Percentiles rank a stretch among this genome's conserved stretches.
Conservation (phyloP, 1,140 invertebrate species). For the Drosophila athabasca region DNA sequence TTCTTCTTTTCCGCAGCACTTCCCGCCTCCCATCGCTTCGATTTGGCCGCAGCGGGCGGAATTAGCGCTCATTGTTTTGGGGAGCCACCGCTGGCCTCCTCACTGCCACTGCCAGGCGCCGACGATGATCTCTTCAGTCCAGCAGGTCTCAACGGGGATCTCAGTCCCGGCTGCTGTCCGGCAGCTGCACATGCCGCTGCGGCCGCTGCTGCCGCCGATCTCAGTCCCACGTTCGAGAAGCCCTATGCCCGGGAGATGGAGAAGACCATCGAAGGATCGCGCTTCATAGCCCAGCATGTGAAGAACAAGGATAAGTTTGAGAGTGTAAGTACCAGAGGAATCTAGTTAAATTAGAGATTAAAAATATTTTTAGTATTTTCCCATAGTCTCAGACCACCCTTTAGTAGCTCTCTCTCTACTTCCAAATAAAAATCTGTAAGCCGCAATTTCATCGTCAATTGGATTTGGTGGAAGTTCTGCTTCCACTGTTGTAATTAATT, state of each 20-base stretch:
- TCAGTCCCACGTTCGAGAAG: conserved; percentile 91
- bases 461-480: not conserved
- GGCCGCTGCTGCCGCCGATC: conserved; percentile 85
- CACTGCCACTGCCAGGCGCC: conserved; percentile 88
- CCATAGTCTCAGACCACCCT: no score
- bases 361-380: no score
- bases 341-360: no score
- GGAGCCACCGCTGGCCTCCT: conserved; percentile 87
- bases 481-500: conserved; percentile 37
- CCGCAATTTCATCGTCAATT: conserved; percentile 1
- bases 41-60: conserved; percentile 84
- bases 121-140: conserved; percentile 93
- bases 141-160: conserved; percentile 84
- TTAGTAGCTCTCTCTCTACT: not conserved
- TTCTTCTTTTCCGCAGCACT: conserved; percentile 74
- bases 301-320: conserved; percentile 97
- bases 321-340: conserved; percentile 88
- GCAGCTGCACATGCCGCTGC: conserved; percentile 53
- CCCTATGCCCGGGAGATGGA: conserved; percentile 91
- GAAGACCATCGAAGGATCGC: conserved; percentile 94
- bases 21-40: conserved; percentile 85
- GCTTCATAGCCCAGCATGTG: conserved; percentile 97
- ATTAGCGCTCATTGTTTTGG: conserved; percentile 86
- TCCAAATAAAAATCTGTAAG: not conserved
- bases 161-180: conserved; percentile 84